Conservation (phyloP, 2,888 invertebrate species). For the Neocrepidodera transversa region DNA sequence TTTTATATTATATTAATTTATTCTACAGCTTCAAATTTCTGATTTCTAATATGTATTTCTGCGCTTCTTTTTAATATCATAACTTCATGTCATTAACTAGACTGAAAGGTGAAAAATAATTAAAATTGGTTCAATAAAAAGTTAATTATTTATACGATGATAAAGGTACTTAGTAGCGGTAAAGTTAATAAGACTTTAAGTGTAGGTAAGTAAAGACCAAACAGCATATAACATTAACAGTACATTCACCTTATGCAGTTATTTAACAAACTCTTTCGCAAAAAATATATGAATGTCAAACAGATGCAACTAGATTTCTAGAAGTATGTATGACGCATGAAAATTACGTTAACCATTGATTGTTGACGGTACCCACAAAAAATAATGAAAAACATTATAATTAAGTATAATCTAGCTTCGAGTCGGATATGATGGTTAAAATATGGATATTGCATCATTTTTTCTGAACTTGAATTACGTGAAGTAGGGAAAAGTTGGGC, state of each 20-base stretch:
- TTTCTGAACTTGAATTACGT: constrained; percentile 19
- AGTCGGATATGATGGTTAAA: constrained; percentile 23
- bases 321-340: background rate
- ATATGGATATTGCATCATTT: constrained; percentile 28
- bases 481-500: constrained; percentile 22
- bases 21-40: no score
- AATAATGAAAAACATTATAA: constrained; percentile 3
- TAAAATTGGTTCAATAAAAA: no score
- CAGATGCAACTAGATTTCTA: background rate
- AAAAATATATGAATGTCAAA: background rate
- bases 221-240: background rate
- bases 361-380: constrained; percentile 5
- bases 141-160: no score
- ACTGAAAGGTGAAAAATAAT: no score
- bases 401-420: constrained; percentile 19
- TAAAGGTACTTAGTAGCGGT: no score
- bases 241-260: background rate
- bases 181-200: no score
- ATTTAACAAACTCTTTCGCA: background rate
- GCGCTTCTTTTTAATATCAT: no score
- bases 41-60: no score
- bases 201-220: no score
- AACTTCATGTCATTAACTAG: no score
- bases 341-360: background rate
- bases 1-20: no score